A percentile compares a stretch with the other conserved stretches of the same genome.
These are phyloP conservation scores for Micronisus gabar DNA, from an alignment of 2,113 vertebrate species.

Conservation along the genomic window DNA sequence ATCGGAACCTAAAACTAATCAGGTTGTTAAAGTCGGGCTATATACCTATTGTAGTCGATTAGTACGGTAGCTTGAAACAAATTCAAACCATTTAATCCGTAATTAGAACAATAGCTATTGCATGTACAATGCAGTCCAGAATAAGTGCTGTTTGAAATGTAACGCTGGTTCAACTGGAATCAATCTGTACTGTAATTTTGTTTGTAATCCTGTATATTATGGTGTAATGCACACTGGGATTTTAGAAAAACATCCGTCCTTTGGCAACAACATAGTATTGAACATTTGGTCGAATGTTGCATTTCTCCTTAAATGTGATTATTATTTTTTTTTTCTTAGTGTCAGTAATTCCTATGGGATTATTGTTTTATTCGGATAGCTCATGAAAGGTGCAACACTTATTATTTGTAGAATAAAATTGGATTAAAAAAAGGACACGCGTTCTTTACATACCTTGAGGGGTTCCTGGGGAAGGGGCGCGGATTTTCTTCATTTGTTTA, in stretches of 20 bases:
- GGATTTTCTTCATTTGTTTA: too few relatives aligned
- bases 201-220: conserved; percentile 85
- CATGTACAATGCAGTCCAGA: conserved; percentile 84
- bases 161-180: conserved; percentile 81
- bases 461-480: too few relatives aligned
- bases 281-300: conserved; percentile 76
- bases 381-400: conserved; percentile 71
- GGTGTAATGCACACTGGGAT: conserved; percentile 82
- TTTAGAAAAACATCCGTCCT: conserved; percentile 73
- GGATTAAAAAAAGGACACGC: not conserved
- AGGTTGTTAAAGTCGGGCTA: conserved; percentile 76
- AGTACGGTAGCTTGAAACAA: conserved; percentile 79
- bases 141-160: conserved; percentile 84
- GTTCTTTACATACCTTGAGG: not conserved
- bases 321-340: conserved; percentile 61
- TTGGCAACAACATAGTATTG: conserved; percentile 80
- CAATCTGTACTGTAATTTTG: conserved; percentile 84
- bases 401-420: conserved; percentile 77
- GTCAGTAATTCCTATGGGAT: conserved; percentile 74
- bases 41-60: conserved; percentile 80
- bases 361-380: conserved; percentile 73
- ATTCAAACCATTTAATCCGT: conserved; percentile 77
- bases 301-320: conserved; percentile 73
- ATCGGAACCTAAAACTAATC: conserved; percentile 73
- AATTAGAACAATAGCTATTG: conserved; percentile 84